Conservation (phyloP, 2,797 vertebrate genomes). For the Sphaeramia orbicularis region DNA sequence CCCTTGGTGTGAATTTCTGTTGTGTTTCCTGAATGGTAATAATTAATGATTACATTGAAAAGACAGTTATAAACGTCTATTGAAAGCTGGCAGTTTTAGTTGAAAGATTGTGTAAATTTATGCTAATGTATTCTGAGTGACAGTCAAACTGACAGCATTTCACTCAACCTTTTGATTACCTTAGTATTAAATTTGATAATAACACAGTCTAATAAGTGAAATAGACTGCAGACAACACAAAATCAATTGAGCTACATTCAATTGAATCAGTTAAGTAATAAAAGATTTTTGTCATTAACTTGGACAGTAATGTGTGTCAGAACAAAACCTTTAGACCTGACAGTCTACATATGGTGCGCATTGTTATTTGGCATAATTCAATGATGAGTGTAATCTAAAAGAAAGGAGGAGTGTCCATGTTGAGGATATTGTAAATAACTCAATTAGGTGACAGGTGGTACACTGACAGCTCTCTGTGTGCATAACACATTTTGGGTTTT, state of each 20-base stretch:
- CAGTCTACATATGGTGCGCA: background rate
- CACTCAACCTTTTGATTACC: too few relatives aligned
- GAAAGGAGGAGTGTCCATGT: background rate
- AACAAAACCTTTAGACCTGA: background rate
- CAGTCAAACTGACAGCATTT: too few relatives aligned
- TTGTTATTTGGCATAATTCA: conserved; percentile 1
- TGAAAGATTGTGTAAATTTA: too few relatives aligned
- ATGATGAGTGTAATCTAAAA: conserved; percentile 3
- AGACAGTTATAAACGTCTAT: too few relatives aligned
- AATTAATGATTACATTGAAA: background rate
- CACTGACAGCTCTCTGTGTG: background rate
- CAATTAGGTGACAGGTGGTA: background rate
- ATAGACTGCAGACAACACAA: too few relatives aligned
- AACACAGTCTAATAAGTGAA: too few relatives aligned
- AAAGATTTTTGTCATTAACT: background rate
- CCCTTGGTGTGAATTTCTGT: conserved; percentile 4
- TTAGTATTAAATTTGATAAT: too few relatives aligned
- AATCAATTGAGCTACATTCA: too few relatives aligned
- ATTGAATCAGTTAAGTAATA: too few relatives aligned
- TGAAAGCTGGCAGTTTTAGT: too few relatives aligned
- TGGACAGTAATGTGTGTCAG: background rate
- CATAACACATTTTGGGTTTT: background rate
- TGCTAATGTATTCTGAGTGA: too few relatives aligned
- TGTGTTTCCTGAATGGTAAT: background rate
- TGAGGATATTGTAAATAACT: background rate